These are phyloP conservation scores for Beroe forskalii DNA, from an alignment of 37 sponge, comb jelly and placozoan species.

Conservation along the genomic window DNA sequence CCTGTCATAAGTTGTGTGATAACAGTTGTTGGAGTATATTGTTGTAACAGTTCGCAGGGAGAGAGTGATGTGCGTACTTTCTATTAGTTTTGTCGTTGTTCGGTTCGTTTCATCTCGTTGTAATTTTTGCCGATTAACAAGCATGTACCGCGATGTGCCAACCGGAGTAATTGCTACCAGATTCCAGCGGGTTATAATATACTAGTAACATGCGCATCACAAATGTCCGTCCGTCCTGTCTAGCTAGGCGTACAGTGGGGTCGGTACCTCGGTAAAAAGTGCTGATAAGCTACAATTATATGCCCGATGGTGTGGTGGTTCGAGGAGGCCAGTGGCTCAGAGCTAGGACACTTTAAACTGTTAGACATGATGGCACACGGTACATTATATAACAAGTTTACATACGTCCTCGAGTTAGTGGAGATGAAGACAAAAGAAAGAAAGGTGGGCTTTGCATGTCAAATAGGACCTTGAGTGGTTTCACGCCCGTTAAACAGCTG, in stretches of 20 bases:
- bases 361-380: not conserved
- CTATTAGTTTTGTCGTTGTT: not conserved
- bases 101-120: not conserved
- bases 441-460: not conserved
- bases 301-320: too few species aligned
- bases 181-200: not conserved
- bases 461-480: conserved; percentile 10
- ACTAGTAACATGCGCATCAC: not conserved
- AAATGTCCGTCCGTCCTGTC: too few species aligned
- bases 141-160: not conserved
- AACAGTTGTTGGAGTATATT: too few species aligned
- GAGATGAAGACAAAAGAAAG: conserved; percentile 16
- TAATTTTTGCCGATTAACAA: not conserved
- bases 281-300: too few species aligned
- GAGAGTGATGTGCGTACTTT: too few species aligned
- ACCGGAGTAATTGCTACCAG: not conserved
- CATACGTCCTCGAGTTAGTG: too few species aligned
- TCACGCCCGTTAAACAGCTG: conserved; percentile 26
- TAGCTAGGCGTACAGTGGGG: not conserved
- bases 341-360: too few species aligned
- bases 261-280: too few species aligned
- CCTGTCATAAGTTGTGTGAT: too few species aligned
- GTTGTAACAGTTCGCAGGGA: too few species aligned
- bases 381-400: not conserved
- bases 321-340: too few species aligned